phyloP scores from a whole-genome alignment of 2,888 invertebrate genomes.

The Ptychoptera contaminata region DNA sequence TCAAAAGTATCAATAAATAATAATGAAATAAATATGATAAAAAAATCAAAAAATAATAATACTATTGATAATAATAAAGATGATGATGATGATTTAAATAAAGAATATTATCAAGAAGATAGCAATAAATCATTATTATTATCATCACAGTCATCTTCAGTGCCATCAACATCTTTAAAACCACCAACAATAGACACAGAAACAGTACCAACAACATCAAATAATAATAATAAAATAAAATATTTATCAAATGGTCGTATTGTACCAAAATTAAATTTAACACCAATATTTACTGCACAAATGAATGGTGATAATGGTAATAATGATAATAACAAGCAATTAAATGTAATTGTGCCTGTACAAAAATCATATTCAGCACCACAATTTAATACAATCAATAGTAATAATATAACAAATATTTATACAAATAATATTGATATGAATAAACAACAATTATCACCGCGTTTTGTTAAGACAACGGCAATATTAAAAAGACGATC shows the following conservation, averaged over 20 bases:
- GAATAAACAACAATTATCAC: conserved; percentile 17
- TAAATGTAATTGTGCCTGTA: conserved; percentile 16
- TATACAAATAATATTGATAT: too few species aligned
- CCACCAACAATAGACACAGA: too few species aligned
- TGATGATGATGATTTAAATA: too few species aligned
- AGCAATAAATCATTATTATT: too few species aligned
- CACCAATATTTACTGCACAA: conserved; percentile 19
- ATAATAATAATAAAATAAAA: too few species aligned
- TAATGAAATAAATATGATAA: neutral
- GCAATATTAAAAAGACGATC: conserved; percentile 28
- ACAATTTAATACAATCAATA: conserved; percentile 14
- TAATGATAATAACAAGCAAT: neutral
- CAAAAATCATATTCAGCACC: conserved; percentile 31
- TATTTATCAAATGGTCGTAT: neutral
- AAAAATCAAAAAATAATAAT: neutral
- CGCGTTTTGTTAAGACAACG: conserved; percentile 28
- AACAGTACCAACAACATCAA: too few species aligned
- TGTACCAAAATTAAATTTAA: conserved; percentile 27
- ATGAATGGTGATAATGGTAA: neutral
- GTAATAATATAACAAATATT: neutral
- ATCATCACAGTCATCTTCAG: neutral
- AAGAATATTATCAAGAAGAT: too few species aligned
- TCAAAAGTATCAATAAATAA: conserved; percentile 2
- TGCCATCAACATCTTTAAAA: neutral
- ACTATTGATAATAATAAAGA: neutral